Percentiles rank a stretch among this genome's conserved stretches.
Evolutionary conservation across 2,888 invertebrate genomes (phyloP).

Genomic region (Hecatera dysodea): DNA sequence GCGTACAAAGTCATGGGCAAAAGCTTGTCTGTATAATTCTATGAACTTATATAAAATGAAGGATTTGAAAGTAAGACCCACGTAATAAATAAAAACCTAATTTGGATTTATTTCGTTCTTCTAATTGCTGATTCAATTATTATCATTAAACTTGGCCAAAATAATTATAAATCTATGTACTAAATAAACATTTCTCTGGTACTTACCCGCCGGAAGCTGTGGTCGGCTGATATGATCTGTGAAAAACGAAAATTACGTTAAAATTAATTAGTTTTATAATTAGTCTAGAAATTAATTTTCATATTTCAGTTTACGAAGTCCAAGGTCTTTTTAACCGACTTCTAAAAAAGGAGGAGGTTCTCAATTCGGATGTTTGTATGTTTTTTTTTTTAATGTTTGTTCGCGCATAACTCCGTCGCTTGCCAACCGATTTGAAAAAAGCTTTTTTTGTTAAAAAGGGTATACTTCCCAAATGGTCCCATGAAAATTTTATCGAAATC

Average conservation of each 20-base stretch:
- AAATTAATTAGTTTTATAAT: conserved; percentile 23
- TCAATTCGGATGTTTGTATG: too few relatives aligned
- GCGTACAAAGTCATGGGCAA: too few relatives aligned
- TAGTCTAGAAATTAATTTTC: conserved; percentile 13
- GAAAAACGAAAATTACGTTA: conserved; percentile 29
- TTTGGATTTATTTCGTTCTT: background rate
- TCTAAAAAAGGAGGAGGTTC: too few relatives aligned
- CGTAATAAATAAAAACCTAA: background rate
- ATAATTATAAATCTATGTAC: background rate
- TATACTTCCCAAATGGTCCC: too few relatives aligned
- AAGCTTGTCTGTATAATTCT: too few relatives aligned
- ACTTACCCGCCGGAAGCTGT: conserved; percentile 28
- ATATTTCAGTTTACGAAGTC: background rate
- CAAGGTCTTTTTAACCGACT: background rate
- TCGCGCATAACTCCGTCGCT: too few relatives aligned
- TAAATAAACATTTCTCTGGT: background rate
- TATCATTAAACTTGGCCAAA: background rate
- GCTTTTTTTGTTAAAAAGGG: too few relatives aligned
- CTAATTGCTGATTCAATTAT: background rate
- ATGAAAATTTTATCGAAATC: too few relatives aligned
- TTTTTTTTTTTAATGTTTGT: too few relatives aligned
- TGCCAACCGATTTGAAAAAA: too few relatives aligned
- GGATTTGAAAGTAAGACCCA: too few relatives aligned
- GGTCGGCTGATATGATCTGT: conserved; percentile 33
- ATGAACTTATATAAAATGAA: too few relatives aligned